These are phyloP conservation scores for Microtus oregoni DNA, from an alignment of 2,113 vertebrate genomes.

Conservation along the genomic window DNA sequence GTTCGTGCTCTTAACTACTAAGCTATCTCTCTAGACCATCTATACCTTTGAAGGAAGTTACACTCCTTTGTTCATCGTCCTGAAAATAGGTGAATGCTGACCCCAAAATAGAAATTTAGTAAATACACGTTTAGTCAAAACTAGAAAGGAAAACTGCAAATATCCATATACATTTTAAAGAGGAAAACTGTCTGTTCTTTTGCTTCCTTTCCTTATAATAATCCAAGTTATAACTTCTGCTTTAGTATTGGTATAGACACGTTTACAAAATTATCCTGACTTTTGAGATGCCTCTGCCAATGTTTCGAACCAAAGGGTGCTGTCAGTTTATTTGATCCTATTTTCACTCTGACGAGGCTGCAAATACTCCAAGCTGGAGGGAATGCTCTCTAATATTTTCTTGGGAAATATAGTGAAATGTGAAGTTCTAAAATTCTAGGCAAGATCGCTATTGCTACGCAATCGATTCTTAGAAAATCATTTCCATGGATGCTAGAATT, in stretches of 20 bases:
- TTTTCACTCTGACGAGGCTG: neutral
- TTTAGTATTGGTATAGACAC: neutral
- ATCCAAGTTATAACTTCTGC: neutral
- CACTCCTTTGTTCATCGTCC: neutral
- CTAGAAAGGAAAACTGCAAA: neutral
- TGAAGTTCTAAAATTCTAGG: neutral
- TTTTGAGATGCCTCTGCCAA: neutral
- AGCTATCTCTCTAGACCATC: neutral
- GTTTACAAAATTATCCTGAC: slow-evolving; percentile 4
- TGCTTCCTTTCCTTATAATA: neutral
- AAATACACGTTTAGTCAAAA: neutral
- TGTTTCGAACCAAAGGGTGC: neutral
- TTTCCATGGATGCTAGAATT: neutral
- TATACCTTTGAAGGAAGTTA: neutral
- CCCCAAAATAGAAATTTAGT: neutral
- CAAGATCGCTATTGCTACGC: neutral
- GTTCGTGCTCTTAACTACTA: neutral
- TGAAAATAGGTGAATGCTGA: neutral
- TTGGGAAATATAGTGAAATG: neutral
- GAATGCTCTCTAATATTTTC: neutral
- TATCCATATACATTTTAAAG: neutral
- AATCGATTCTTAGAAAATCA: neutral
- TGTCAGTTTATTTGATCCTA: neutral
- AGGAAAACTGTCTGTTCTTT: neutral
- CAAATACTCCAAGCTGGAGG: neutral